Evolutionary conservation across 2,797 vertebrate genomes (phyloP), one percentile per base, ranked within the genome.

Genomic region (Galaxias olidus): DNA sequence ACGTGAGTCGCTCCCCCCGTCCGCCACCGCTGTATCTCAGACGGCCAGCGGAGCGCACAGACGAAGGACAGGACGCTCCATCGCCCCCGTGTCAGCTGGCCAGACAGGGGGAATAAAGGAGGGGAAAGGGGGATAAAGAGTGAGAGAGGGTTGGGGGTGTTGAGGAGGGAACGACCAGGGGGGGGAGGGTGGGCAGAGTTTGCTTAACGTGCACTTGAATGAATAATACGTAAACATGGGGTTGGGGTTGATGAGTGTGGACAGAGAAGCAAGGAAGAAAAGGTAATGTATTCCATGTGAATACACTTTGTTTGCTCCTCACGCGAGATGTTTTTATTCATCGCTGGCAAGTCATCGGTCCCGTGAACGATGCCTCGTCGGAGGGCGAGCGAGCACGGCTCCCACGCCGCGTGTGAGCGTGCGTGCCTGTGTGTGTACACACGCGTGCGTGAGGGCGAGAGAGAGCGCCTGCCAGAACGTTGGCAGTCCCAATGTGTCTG

Each of bases 271-370:
- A 78, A 77, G 11, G 48, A 75, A 63, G 71, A 44, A 75, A 0
- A 18, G 75, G 62, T 10, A 86, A 84, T 85, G 74, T 71, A 86
- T 82, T 76, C 78, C 84, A 78, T 81, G 75, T 78, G 77, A 86
- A 80, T 84, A 87, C 86, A 80, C 73, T 73, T 75, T 67, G 42
- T 47, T 44, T 55, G 14, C 53, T 51, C 65, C 55, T 66, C 69
- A 73, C 82, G 72, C 65, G 63, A 76, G 80, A 82, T 82, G 65
- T 71, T 80, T 84, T 84, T 78, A 75, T 84, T 83, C 77, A 82
- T 84, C 66, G 73, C 64, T 66, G 44, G 70, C 40, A 71, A 77
- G 76, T 66, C 63, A 55, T 68, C 57, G 76, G 78, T 71, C 48
- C 59, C 59, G 64, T 80, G 77, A 80, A 77, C 64, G 73, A 64